These are phyloP conservation scores for Crenuchus spilurus DNA, from an alignment of 2,797 vertebrate genomes.

Conservation along the genomic window DNA sequence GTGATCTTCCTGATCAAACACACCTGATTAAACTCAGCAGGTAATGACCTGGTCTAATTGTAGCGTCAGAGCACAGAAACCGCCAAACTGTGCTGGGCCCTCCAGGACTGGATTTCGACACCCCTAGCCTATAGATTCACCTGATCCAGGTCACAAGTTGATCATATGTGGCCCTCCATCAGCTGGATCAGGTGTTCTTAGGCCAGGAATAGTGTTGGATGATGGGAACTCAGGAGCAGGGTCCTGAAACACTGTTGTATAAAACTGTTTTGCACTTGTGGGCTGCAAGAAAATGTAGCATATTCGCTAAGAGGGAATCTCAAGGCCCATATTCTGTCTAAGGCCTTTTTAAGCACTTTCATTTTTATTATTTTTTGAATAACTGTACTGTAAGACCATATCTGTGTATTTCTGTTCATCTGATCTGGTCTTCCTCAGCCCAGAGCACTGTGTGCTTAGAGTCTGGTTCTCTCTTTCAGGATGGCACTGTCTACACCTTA, in stretches of 20 bases:
- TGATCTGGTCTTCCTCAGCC: constrained; percentile 41
- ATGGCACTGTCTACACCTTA: constrained; percentile 35
- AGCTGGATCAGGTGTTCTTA: not conserved
- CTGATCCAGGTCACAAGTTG: not conserved
- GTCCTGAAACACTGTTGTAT: not conserved
- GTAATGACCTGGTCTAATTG: no score
- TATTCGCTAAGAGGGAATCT: constrained; percentile 18
- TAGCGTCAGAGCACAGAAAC: no score
- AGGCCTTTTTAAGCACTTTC: constrained; percentile 54
- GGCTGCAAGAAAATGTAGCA: constrained; percentile 47
- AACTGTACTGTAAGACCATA: constrained; percentile 22
- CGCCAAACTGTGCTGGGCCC: no score
- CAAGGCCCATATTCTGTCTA: not conserved
- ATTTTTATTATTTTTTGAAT: constrained; percentile 19
- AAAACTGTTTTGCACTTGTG: constrained; percentile 23
- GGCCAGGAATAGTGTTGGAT: not conserved
- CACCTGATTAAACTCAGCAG: no score
- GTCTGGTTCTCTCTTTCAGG: constrained; percentile 3
- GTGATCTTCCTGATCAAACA: no score
- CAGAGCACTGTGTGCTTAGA: constrained; percentile 36
- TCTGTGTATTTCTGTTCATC: constrained; percentile 8
- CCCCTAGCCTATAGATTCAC: not conserved
- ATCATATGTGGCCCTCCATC: not conserved
- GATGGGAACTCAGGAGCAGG: not conserved
- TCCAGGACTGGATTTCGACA: no score